Conservation (phyloP, 2,888 invertebrate species). For the Micoletzkya japonica region DNA sequence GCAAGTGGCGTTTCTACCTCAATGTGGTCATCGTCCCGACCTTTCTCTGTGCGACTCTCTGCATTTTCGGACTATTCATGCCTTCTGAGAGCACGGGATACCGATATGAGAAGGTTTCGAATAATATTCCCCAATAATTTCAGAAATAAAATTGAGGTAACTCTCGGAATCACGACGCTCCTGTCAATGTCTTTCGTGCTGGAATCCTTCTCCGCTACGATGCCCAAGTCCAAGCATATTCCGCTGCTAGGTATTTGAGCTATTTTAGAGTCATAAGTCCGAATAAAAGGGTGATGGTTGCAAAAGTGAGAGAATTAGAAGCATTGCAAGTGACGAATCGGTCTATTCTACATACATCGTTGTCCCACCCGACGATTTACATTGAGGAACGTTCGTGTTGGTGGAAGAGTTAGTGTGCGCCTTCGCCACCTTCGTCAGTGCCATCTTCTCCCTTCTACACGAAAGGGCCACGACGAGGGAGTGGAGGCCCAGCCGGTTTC, state of each 20-base stretch:
- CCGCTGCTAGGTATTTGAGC: constrained; percentile 13
- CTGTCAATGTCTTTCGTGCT: constrained; percentile 21
- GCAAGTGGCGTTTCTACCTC: constrained; percentile 12
- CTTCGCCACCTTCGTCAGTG: constrained; percentile 9
- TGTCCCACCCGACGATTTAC: too few relatives aligned
- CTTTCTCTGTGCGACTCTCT: constrained; percentile 25
- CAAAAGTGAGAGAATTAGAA: too few relatives aligned
- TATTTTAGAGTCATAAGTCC: neutral
- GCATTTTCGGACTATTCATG: constrained; percentile 26
- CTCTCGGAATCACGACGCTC: constrained; percentile 15
- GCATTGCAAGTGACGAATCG: too few relatives aligned
- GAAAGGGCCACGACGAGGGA: constrained; percentile 19
- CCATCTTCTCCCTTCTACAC: constrained; percentile 13
- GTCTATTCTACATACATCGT: neutral
- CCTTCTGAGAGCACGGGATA: constrained; percentile 22
- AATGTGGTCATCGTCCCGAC: constrained; percentile 19
- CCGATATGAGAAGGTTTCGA: constrained; percentile 25
- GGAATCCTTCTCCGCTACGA: constrained; percentile 20
- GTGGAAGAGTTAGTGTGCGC: constrained; percentile 18
- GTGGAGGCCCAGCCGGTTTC: constrained; percentile 6
- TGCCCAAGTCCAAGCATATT: constrained; percentile 8
- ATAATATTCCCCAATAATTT: neutral
- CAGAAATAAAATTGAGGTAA: constrained; percentile 1
- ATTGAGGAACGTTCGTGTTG: constrained; percentile 9
- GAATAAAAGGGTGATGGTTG: too few relatives aligned